Percentiles rank a stretch among this genome's conserved stretches.
Conservation (phyloP, 2,888 invertebrate species). For the Drosophila villosipedis region DNA sequence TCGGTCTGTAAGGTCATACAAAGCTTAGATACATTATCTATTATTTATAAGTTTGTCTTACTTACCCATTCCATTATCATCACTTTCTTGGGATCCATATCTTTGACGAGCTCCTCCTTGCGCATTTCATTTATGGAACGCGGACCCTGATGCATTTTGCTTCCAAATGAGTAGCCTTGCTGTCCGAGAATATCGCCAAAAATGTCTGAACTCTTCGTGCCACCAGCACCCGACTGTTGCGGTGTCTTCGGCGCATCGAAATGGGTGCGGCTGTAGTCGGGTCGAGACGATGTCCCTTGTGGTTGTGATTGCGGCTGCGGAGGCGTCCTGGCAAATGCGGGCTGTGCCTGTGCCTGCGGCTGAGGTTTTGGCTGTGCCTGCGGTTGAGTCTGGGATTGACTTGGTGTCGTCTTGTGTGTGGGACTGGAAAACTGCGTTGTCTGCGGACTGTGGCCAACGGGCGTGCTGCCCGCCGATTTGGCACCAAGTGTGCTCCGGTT, state of each 20-base stretch:
- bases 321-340: conserved; percentile 29
- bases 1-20: conserved; percentile 88
- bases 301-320: conserved; percentile 47
- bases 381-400: conserved; percentile 42
- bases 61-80: conserved; percentile 93
- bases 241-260: conserved; percentile 86
- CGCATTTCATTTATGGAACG: conserved; percentile 97
- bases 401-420: conserved; percentile 83
- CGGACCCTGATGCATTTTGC: conserved; percentile 91
- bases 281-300: conserved; percentile 60
- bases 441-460: conserved; percentile 83
- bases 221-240: conserved; percentile 51
- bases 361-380: conserved; percentile 72
- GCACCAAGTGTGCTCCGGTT: conserved; percentile 80
- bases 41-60: neutral
- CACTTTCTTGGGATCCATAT: conserved; percentile 96
- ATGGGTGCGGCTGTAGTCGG: conserved; percentile 89
- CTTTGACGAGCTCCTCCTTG: conserved; percentile 92
- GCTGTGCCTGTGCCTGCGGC: conserved; percentile 30
- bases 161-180: conserved; percentile 94
- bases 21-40: neutral
- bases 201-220: conserved; percentile 87
- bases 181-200: conserved; percentile 96
- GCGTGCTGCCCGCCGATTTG: conserved; percentile 82
- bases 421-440: conserved; percentile 85